Base-by-base conservation (phyloP, 2,797 vertebrate genomes). In the Chaunax sp. region DNA sequence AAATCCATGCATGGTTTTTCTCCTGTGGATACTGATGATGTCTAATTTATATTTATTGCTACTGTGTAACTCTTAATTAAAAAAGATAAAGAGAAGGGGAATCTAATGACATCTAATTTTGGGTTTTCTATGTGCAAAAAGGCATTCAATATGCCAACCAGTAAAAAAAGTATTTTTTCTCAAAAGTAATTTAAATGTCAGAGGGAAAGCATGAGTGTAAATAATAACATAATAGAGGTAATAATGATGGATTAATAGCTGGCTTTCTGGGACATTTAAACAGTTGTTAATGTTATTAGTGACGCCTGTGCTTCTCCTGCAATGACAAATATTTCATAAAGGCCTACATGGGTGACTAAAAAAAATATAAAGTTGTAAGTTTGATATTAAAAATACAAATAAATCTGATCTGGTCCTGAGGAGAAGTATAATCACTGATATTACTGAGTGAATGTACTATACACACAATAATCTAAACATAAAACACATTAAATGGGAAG, bases 31-130 rank as follows among this genome's bases (percentile, higher is more conserved):
- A 26, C 4, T 12, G 46, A 50, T 40, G 53, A 66, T 53, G 15
- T 13, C 11, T 50, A 8, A 76, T 72, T 61, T 60, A 47, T 19
- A 46, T 56, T 51, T 38, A 22, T 50, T 54, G 19, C 33, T 14
- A 10, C 18, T 51, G 43, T 45, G 18, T 50, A 37, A 47, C n/a
- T 56, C 13, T 9, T 15, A 22, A 30, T 64, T 9, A 80, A n/a
- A n/a, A n/a, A n/a, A n/a, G n/a, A n/a, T n/a, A n/a, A 40, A 44
- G 14, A 12, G 14, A 18, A 54, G 18, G 12, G 0, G 49, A 23
- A 33, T 51, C 28, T 18, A 8, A 19, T 47, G 25, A 19, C 44
- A 28, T n/a, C 20, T 1, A 41, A 4, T n/a, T 41, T 53, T 3
- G 28, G 40, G 22, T 30, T 59, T 52, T 5, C 23, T 10, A 1